A percentile compares a stretch with the other conserved stretches of the same genome.
Evolutionary conservation across 92 coral and sea anemone genomes (phyloP).

Genomic region (Diadumene lineata): DNA sequence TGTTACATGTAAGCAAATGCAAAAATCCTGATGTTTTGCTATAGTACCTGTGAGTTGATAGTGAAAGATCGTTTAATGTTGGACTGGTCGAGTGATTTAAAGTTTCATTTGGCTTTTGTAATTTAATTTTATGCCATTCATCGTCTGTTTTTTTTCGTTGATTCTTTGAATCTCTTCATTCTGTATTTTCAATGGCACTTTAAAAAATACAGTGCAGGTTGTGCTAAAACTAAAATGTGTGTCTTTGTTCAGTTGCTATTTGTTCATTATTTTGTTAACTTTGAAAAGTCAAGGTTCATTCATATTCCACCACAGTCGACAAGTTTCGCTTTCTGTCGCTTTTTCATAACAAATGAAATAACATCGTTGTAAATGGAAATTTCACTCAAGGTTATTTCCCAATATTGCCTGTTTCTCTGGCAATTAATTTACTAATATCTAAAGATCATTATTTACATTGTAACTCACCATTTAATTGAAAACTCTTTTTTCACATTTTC

Average conservation of each 20-base stretch:
- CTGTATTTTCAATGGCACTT: not conserved
- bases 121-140: not conserved
- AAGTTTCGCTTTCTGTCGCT: constrained; percentile 2
- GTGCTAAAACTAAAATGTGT: not conserved
- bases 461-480: too few relatives aligned
- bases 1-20: constrained; percentile 20
- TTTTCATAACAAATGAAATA: not conserved
- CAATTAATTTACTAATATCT: too few relatives aligned
- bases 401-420: too few relatives aligned
- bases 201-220: not conserved
- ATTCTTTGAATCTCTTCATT: not conserved
- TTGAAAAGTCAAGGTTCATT: not conserved
- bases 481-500: too few relatives aligned
- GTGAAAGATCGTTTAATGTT: constrained; percentile 18
- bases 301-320: not conserved
- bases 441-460: too few relatives aligned
- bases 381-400: too few relatives aligned
- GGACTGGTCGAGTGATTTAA: constrained; percentile 27
- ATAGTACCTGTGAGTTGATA: constrained; percentile 19
- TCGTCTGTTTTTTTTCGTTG: not conserved
- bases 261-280: not conserved
- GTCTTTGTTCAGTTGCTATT: not conserved
- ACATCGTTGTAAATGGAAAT: too few relatives aligned
- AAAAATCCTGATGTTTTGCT: constrained; percentile 28
- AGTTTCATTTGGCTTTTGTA: not conserved